Evolutionary conservation across 2,888 invertebrate species (phyloP).

Genomic region (Polymixis flavicincta): DNA sequence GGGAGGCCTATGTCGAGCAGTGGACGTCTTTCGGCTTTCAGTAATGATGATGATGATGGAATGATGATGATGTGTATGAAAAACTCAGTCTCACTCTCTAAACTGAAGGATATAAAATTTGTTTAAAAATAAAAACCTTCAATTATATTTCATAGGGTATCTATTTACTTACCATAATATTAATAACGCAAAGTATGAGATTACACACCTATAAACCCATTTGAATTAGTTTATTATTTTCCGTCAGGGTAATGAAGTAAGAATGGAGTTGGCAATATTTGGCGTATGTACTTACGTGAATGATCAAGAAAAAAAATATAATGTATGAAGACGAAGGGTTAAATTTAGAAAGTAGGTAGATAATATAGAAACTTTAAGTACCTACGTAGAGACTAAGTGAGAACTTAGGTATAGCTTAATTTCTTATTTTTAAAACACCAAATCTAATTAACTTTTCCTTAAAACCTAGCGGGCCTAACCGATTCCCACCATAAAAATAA

Average conservation of each 20-base stretch:
- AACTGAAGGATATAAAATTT: background rate
- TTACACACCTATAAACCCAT: background rate
- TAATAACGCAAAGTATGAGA: background rate
- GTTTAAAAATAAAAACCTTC: background rate
- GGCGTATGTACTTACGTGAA: background rate
- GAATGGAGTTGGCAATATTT: background rate
- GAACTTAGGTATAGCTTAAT: background rate
- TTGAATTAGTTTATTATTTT: background rate
- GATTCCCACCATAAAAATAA: constrained; percentile 43
- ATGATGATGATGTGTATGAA: no score
- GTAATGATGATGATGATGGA: no score
- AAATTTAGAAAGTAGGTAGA: background rate
- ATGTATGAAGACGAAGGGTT: background rate
- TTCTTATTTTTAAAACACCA: background rate
- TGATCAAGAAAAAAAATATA: background rate
- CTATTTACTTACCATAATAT: background rate
- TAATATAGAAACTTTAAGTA: background rate
- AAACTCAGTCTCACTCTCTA: no score
- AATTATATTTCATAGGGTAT: background rate
- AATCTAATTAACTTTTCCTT: background rate
- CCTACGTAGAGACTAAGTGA: no score
- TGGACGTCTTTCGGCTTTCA: no score
- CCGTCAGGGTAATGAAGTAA: background rate
- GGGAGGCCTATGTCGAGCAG: no score
- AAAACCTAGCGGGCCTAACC: background rate